A percentile compares a stretch with the other conserved stretches of the same genome.
These are phyloP conservation scores for Metaphire vulgaris DNA, from an alignment of 1,140 invertebrate species.

Conservation along the genomic window DNA sequence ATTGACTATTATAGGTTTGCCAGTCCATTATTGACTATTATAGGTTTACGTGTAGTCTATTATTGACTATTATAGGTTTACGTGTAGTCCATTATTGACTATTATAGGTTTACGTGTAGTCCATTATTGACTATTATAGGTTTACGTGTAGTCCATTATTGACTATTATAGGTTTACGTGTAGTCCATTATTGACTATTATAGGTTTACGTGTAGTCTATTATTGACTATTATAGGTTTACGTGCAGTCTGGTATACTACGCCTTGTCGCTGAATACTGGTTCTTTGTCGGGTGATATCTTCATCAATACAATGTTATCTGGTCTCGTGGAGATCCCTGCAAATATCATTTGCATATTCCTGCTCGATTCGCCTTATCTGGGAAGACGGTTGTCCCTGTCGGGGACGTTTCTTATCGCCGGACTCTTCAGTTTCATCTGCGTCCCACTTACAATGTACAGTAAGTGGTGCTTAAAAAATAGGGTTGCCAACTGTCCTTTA, in stretches of 20 bases:
- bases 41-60: conserved; percentile 39
- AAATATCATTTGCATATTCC: conserved; percentile 26
- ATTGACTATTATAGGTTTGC: neutral
- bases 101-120: too few species aligned
- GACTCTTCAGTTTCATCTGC: neutral
- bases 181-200: too few species aligned
- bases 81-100: too few species aligned
- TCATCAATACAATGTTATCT: conserved; percentile 37
- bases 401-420: conserved; percentile 14
- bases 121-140: too few species aligned
- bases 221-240: conserved; percentile 32
- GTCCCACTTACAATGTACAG: neutral
- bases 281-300: conserved; percentile 34
- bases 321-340: conserved; percentile 35
- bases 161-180: too few species aligned
- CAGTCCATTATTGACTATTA: too few species aligned
- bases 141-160: too few species aligned
- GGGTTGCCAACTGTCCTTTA: too few species aligned
- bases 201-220: too few species aligned
- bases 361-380: conserved; percentile 24
- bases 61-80: too few species aligned
- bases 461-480: too few species aligned
- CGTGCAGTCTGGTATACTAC: conserved; percentile 38
- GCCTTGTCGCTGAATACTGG: conserved; percentile 36
- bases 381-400: conserved; percentile 16